Conservation (phyloP, 2,888 invertebrate species). For the Phytoseiulus persimilis region DNA sequence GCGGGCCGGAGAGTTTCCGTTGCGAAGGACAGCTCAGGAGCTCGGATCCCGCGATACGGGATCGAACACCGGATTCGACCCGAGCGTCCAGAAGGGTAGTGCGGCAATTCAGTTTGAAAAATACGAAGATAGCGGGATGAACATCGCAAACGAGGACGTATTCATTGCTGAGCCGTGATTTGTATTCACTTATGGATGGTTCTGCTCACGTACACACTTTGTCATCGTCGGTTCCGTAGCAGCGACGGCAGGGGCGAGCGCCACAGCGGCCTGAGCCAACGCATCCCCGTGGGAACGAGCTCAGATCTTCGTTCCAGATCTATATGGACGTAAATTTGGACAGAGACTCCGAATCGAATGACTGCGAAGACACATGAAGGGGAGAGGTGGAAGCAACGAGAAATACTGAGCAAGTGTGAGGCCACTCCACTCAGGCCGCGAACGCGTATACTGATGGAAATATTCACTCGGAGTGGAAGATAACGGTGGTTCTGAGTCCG, state of each 20-base stretch:
- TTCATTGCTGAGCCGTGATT: background rate
- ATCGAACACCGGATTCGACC: no score
- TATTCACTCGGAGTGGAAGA: no score
- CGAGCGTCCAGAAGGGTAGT: no score
- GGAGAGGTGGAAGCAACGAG: background rate
- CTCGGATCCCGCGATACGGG: no score
- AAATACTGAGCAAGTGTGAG: no score
- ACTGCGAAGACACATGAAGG: background rate
- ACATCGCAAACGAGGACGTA: background rate
- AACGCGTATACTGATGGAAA: no score
- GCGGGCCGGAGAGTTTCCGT: background rate
- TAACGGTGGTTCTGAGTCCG: no score
- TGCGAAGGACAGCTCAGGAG: no score
- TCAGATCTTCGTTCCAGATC: background rate
- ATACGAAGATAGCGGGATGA: background rate
- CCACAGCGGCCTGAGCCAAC: background rate
- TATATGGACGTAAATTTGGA: background rate
- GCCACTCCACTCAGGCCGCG: no score
- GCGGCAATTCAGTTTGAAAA: no score
- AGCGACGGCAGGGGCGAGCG: no score
- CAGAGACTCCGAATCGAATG: background rate
- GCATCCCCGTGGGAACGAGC: slow-evolving; percentile 1
- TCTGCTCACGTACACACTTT: background rate
- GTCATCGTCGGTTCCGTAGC: background rate
- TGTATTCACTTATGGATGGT: background rate